Base-by-base conservation (phyloP, 2,888 invertebrate species). In the Mythimna albipuncta region DNA sequence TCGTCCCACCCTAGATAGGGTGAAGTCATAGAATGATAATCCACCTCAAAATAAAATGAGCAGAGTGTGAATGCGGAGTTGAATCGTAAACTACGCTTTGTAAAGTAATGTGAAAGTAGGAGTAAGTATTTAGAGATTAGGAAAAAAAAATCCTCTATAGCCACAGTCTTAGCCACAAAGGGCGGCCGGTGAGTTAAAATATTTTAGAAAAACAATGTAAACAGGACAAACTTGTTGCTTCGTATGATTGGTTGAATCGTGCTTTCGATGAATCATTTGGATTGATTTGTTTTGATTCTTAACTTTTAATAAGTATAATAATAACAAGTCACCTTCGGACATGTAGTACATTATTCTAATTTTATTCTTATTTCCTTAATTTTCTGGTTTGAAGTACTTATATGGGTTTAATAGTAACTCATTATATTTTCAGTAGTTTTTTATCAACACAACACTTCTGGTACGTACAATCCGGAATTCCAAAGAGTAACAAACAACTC, bases 301-400 rank as follows among this genome's bases (percentile, higher is more conserved):
- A 47, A 26, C 13, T 59, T 59, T n/a, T 38, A 59, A 58, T 38
- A 59, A 59, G n/a, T 16, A n/a, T 5, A 11, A 55, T 32, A 73
- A 41, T 26, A 55, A 59, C 19, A 54, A 44, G 2, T 32, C 26
- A 74, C 75, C 26, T 74, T 54, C 35, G 7, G 38, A 7, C n/a
- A 35, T 38, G 26, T 6, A 44, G n/a, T 26, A n/a, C 6, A 13
- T 35, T 73, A 35, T 44, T 61, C 32, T 2, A 21, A 52, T 59
- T 44, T 19, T 21, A 59, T 52, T 52, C 21, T 19, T 61, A 54
- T 61, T 72, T 44, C 70, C 70, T 58, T 26, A 16, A 58, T 70
- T 57, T 35, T 50, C 26, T n/a, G n/a, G 19, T n/a, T 32, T 32
- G 1, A 38, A 19, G 26, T 38, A 64, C 35, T n/a, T 0, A 11